Percentiles rank a stretch among this genome's conserved stretches.
phyloP scores from a whole-genome alignment of 1,140 invertebrate species.

The Lucilia sericata region DNA sequence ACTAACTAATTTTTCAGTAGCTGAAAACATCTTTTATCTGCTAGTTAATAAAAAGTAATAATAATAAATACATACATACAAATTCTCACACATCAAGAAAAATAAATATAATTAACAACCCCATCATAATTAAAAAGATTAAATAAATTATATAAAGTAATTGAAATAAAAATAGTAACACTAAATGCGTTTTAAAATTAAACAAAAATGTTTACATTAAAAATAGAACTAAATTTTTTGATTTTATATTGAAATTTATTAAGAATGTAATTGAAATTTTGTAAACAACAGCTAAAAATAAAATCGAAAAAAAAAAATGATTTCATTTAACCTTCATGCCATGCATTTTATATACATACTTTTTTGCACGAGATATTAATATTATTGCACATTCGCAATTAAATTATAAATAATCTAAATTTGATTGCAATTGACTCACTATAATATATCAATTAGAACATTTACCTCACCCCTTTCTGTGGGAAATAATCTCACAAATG shows the following conservation, averaged over 20 bases:
- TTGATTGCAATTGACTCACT: background rate
- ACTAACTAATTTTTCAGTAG: background rate
- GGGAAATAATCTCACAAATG: background rate
- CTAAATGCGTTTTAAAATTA: background rate
- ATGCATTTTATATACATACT: slow-evolving; percentile 7
- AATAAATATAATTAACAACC: background rate
- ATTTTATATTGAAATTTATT: background rate
- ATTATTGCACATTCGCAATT: background rate
- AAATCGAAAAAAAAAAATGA: background rate
- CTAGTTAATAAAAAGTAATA: background rate
- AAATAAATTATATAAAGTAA: background rate
- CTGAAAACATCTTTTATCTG: background rate
- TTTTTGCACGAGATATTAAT: background rate
- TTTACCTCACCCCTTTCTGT: background rate
- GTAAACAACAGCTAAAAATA: slow-evolving; percentile 17
- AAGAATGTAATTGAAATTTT: slow-evolving; percentile 17
- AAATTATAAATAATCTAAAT: background rate
- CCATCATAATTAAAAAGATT: background rate
- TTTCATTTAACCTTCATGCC: slow-evolving; percentile 7
- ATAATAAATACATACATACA: background rate
- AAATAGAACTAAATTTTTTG: background rate
- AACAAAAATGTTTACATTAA: background rate
- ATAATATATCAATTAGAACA: background rate
- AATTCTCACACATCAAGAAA: background rate
- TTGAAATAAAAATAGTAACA: background rate